Evolutionary conservation across 1,140 invertebrate genomes (phyloP), one percentile per base, ranked within the genome.

Genomic region (Conopomorpha cramerella): DNA sequence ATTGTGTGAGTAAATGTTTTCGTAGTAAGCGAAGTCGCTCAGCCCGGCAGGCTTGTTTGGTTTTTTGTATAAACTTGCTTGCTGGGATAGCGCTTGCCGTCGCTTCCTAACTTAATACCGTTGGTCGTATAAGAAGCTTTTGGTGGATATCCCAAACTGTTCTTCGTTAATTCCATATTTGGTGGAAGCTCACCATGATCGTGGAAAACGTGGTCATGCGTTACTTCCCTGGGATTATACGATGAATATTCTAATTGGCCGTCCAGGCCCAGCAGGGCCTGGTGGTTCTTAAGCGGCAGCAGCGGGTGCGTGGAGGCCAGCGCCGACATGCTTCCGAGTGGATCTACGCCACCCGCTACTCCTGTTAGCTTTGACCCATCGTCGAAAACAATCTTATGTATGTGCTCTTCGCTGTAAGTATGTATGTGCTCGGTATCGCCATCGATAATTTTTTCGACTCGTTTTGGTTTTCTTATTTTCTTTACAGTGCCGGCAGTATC

Each of bases 381-480:
- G 34, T 76, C 61, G 39, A 57, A 73, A 2, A 74, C 52, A 27
- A 76, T 30, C 45, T 79, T 77, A 41, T 79, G 77, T 36, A 79
- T 67, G 26, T 79, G 77, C 41, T 79, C 77, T 46, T 79, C 77
- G 23, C 61, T 77, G 16, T 77, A 79, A 1, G 68, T 74, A 36
- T 79, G 77, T 42, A 79, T 74, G 36, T 79, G 77, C 49, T 79
- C 77, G 34, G 70, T 74, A 45, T 79, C 60, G 25, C 77, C 73
- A 31, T 79, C 73, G 26, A 79, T 56, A 41, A 74, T 77, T 57
- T 79, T 79, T 53, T 79, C 73, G 27, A 79, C 58, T 30, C 73
- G 52, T 39, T 64, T 73, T 30, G 77, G 72, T 50, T 76, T 79
- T 34, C 50, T 70, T 17, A 71, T 51, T 44, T 66, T 77, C 39